These are phyloP conservation scores for Phortica magna DNA, from an alignment of 2,888 invertebrate species.

Conservation along the genomic window DNA sequence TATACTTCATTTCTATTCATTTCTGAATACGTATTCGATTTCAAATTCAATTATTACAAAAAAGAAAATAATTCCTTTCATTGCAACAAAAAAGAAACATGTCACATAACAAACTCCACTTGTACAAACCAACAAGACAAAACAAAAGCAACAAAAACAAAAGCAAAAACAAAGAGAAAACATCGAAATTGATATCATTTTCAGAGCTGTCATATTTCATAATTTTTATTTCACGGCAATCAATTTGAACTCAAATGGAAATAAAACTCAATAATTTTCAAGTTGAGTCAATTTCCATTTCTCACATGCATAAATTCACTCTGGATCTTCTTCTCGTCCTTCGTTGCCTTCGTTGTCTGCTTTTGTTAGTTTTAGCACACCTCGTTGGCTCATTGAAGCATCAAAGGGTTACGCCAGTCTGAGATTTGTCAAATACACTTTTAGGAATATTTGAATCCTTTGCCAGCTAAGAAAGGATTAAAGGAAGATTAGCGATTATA, in stretches of 20 bases:
- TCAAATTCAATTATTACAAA: constrained; percentile 19
- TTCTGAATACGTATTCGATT: constrained; percentile 9
- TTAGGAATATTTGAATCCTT: no score
- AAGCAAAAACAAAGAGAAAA: neutral
- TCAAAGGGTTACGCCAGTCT: no score
- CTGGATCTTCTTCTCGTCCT: no score
- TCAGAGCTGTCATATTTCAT: constrained; percentile 42
- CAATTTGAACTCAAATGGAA: constrained; percentile 43
- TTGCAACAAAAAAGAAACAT: neutral
- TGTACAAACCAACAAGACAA: neutral
- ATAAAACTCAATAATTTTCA: constrained; percentile 8
- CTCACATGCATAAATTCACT: no score
- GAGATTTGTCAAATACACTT: no score
- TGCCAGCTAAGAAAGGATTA: no score
- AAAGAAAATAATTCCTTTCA: neutral
- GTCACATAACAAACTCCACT: neutral
- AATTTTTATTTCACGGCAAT: constrained; percentile 47
- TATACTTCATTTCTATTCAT: constrained; percentile 15
- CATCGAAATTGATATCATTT: no score
- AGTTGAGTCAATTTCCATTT: no score
- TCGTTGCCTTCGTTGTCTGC: no score
- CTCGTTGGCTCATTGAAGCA: no score
- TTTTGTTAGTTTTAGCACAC: no score
- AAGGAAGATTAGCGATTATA: no score
- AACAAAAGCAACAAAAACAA: neutral